These are phyloP conservation scores for Corydoras sp. DNA, from an alignment of 2,113 vertebrate genomes.

Conservation along the genomic window DNA sequence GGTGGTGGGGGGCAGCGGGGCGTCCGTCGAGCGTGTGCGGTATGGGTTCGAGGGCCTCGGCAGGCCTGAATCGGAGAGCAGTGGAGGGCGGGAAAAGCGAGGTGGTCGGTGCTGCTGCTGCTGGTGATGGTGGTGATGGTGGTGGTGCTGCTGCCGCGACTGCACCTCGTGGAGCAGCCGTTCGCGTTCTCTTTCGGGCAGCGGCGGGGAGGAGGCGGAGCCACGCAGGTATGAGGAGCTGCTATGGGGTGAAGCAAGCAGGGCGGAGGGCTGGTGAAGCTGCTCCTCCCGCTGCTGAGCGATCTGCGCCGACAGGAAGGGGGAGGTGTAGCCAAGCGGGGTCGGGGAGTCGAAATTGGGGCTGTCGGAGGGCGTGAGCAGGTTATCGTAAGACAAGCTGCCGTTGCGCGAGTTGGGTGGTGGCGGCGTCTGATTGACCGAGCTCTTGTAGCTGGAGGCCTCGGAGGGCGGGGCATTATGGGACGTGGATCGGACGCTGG, in stretches of 20 bases:
- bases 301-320: slow-evolving; percentile 79
- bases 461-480: slow-evolving; percentile 77
- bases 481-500: slow-evolving; percentile 76
- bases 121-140: slow-evolving; percentile 56
- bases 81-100: slow-evolving; percentile 45
- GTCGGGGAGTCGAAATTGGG: slow-evolving; percentile 72
- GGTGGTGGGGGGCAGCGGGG: slow-evolving; percentile 45
- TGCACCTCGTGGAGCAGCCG: slow-evolving; percentile 51
- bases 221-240: slow-evolving; percentile 53
- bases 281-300: slow-evolving; percentile 77
- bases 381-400: slow-evolving; percentile 86
- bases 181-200: slow-evolving; percentile 55
- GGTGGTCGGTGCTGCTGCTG: slow-evolving; percentile 35
- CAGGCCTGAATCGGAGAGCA: slow-evolving; percentile 50
- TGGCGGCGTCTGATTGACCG: slow-evolving; percentile 87
- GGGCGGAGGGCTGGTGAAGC: slow-evolving; percentile 62
- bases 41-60: slow-evolving; percentile 59
- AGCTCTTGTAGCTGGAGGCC: slow-evolving; percentile 89
- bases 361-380: slow-evolving; percentile 80
- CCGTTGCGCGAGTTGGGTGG: slow-evolving; percentile 68
- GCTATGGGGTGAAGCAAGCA: slow-evolving; percentile 47
- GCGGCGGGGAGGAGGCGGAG: slow-evolving; percentile 60
- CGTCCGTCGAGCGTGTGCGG: slow-evolving; percentile 76
- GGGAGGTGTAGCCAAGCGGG: slow-evolving; percentile 77
- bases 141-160: slow-evolving; percentile 51